Conservation (phyloP, 2,113 vertebrate species). For the Pelodiscus sinensis region DNA sequence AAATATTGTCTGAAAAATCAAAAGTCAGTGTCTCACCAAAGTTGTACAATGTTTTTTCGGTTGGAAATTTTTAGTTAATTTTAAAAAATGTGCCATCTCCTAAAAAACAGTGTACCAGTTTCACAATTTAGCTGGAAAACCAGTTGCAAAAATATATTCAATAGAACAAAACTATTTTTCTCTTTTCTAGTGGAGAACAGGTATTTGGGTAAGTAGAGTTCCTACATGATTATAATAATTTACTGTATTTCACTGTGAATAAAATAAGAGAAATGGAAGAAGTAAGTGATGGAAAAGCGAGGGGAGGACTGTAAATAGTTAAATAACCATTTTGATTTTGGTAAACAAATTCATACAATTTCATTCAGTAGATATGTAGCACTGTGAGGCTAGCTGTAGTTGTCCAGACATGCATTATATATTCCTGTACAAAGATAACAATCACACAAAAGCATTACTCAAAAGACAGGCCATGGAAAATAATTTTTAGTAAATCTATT, state of each 20-base stretch:
- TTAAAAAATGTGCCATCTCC: not conserved
- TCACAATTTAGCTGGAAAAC: not conserved
- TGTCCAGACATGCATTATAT: no score
- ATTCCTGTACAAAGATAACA: no score
- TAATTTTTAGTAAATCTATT: not conserved
- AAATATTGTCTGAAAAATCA: constrained; percentile 11
- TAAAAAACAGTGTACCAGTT: not conserved
- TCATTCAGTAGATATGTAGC: no score
- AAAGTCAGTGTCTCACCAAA: not conserved
- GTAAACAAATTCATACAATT: not conserved
- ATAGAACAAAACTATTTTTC: not conserved
- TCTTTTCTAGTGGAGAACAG: not conserved
- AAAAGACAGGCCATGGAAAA: not conserved
- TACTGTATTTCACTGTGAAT: not conserved
- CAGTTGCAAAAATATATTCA: not conserved
- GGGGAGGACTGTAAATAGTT: not conserved
- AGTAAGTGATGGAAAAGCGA: not conserved
- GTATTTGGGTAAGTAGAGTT: not conserved
- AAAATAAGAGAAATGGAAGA: not conserved
- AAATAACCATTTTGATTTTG: not conserved
- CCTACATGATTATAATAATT: not conserved
- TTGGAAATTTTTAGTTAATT: not conserved
- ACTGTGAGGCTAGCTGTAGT: no score
- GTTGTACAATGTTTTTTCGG: not conserved
- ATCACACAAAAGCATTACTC: no score